Evolutionary conservation across 1,140 invertebrate genomes (phyloP).

Genomic region (Armadillidium nasatum): DNA sequence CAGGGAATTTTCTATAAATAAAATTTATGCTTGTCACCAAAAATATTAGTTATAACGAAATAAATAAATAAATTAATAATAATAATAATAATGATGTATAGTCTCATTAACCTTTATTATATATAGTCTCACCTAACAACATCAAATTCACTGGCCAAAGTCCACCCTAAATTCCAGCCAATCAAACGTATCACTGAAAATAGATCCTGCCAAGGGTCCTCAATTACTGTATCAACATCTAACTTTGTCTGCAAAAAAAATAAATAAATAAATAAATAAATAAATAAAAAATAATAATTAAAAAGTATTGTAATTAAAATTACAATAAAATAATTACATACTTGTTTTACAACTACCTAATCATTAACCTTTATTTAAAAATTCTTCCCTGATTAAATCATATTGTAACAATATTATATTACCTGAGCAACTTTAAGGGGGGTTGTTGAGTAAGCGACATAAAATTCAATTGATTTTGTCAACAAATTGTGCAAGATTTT

Average conservation of each 20-base stretch:
- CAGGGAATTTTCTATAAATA: too few relatives aligned
- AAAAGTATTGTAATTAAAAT: too few relatives aligned
- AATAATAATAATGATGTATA: too few relatives aligned
- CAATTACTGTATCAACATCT: constrained; percentile 33
- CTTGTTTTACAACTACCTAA: too few relatives aligned
- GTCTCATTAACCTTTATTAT: too few relatives aligned
- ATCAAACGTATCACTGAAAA: constrained; percentile 34
- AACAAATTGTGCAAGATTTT: constrained; percentile 63
- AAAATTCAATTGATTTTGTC: constrained; percentile 59
- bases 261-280: too few relatives aligned
- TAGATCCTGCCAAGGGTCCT: constrained; percentile 37
- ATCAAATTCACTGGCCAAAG: constrained; percentile 28
- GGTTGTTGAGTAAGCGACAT: constrained; percentile 47
- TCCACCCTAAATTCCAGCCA: constrained; percentile 40
- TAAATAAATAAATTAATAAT: too few relatives aligned
- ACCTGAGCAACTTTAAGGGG: constrained; percentile 33
- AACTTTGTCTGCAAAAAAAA: constrained; percentile 24
- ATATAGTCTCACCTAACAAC: constrained; percentile 31
- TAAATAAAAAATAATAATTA: too few relatives aligned
- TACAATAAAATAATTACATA: too few relatives aligned
- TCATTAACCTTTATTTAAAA: too few relatives aligned
- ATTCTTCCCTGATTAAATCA: not conserved
- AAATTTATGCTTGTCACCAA: too few relatives aligned
- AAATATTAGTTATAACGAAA: too few relatives aligned
- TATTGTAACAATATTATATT: not conserved